Conservation (phyloP, 2,113 vertebrate species). For the Procavia capensis region DNA sequence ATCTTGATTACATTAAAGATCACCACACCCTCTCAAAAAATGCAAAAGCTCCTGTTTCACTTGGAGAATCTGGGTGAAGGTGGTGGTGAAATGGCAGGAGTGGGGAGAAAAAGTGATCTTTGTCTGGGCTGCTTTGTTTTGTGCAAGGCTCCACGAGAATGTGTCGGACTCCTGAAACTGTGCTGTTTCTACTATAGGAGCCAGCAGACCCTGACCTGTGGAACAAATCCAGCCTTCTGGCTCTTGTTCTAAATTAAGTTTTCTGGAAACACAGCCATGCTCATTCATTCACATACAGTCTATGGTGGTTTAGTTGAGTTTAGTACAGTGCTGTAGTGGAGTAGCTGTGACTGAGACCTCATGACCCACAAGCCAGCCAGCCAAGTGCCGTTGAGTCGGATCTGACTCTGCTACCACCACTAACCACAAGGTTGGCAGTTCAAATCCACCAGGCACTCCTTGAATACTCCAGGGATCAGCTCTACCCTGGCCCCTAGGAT, state of each 20-base stretch:
- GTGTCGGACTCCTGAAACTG: not conserved
- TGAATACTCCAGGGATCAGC: too few species aligned
- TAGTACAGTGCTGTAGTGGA: not conserved
- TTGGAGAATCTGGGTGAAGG: not conserved
- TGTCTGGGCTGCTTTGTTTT: not conserved
- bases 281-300: not conserved
- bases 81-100: not conserved
- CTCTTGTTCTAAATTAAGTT: not conserved
- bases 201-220: not conserved
- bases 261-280: rapidly evolving
- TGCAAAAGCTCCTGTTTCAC: not conserved
- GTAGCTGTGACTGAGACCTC: not conserved
- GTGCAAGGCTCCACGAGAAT: not conserved
- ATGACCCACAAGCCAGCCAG: not conserved
- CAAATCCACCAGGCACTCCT: too few species aligned
- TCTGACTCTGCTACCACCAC: too few species aligned
- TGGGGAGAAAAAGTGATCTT: not conserved
- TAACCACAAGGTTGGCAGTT: too few species aligned
- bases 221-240: not conserved
- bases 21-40: not conserved
- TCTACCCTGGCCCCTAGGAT: too few species aligned
- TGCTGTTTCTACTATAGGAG: not conserved
- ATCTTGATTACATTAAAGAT: not conserved
- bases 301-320: not conserved
- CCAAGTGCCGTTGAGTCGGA: too few species aligned